phyloP scores from a whole-genome alignment of 2,888 invertebrate species.

The Drosophila kuntzei region DNA sequence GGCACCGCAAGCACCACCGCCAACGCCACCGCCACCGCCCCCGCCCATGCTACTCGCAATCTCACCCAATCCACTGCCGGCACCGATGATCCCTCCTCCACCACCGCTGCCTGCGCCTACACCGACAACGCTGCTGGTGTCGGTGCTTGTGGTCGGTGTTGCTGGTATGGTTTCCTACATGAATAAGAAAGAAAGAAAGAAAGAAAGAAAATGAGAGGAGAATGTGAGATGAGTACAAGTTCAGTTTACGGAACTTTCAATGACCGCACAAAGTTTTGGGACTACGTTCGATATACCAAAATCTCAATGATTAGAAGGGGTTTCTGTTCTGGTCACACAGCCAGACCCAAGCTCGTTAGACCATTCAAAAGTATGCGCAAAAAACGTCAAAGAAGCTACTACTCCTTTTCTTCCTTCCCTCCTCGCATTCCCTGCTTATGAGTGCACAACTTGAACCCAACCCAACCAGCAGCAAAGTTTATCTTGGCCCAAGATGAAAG shows the following conservation, averaged over 20 bases:
- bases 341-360: conserved; percentile 65
- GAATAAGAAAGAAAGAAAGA: background rate
- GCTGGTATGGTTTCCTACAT: conserved; percentile 83
- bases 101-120: conserved; percentile 50
- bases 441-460: conserved; percentile 4
- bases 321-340: conserved; percentile 18
- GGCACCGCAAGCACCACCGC: conserved; percentile 49
- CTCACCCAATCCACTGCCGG: conserved; percentile 55
- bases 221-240: conserved; percentile 34
- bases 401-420: background rate
- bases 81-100: conserved; percentile 37
- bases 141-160: conserved; percentile 78
- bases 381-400: conserved; percentile 64
- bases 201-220: background rate
- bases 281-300: conserved; percentile 72
- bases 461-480: conserved; percentile 57
- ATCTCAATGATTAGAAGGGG: conserved; percentile 75
- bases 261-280: conserved; percentile 77
- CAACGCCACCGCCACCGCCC: conserved; percentile 37
- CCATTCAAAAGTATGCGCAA: conserved; percentile 69
- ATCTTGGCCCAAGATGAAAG: conserved; percentile 66
- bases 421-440: background rate
- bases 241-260: conserved; percentile 48
- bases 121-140: conserved; percentile 73
- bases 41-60: conserved; percentile 63